phyloP scores from a whole-genome alignment of 30 jellyfish, hydroid and myxozoan species.

The Rhopilema esculentum region DNA sequence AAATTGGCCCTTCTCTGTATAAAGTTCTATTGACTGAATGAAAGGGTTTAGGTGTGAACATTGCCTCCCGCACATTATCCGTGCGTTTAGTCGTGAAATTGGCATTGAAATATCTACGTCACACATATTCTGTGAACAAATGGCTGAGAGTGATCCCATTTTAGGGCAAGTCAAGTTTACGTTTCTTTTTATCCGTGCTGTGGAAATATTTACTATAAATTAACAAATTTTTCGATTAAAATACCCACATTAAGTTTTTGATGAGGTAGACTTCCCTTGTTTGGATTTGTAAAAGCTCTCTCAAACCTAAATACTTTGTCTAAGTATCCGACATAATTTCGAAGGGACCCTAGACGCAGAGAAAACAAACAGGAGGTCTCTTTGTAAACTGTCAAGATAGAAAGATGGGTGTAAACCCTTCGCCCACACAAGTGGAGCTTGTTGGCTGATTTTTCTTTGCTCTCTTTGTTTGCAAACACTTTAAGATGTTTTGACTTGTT shows the following conservation, averaged over 20 bases:
- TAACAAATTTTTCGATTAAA: conserved; percentile 31
- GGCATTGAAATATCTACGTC: too few relatives aligned
- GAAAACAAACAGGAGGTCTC: conserved; percentile 32
- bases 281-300: conserved; percentile 49
- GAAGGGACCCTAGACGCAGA: neutral
- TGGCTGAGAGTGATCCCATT: neutral
- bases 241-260: conserved; percentile 27
- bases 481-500: conserved; percentile 28
- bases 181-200: conserved; percentile 3
- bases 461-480: conserved; percentile 55
- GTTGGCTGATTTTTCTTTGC: conserved; percentile 36
- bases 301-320: conserved; percentile 14
- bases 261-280: conserved; percentile 4
- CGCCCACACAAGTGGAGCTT: conserved; percentile 84
- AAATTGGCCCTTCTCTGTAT: too few relatives aligned
- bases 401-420: conserved; percentile 4
- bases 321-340: conserved; percentile 25
- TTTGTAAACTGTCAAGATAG: neutral
- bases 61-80: too few relatives aligned
- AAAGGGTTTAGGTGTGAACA: too few relatives aligned
- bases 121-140: neutral
- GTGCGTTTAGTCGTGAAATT: too few relatives aligned
- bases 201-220: conserved; percentile 37
- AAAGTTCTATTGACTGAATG: too few relatives aligned
- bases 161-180: conserved; percentile 6